Conservation (phyloP, 2,113 vertebrate genomes). For the Crotalus horridus region DNA sequence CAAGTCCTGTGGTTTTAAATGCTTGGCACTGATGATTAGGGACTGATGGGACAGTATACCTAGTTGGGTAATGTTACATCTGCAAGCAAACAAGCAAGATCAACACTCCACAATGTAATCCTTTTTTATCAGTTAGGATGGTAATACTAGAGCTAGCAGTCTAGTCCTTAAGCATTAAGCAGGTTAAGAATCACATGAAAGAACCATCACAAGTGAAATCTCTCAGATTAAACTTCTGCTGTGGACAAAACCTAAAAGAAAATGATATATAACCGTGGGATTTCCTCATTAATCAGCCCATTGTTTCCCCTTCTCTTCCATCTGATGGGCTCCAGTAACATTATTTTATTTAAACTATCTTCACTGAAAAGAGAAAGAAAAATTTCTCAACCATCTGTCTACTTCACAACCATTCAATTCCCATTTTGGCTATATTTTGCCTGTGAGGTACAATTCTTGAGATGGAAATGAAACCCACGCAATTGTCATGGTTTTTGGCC, state of each 20-base stretch:
- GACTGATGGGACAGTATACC: not conserved
- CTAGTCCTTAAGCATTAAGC: not conserved
- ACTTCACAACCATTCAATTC: not conserved
- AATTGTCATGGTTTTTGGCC: not conserved
- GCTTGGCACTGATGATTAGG: not conserved
- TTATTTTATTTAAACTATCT: not conserved
- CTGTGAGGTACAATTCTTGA: not conserved
- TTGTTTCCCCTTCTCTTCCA: not conserved
- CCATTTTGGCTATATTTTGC: not conserved
- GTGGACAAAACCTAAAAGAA: not conserved
- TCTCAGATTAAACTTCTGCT: not conserved
- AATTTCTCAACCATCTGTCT: not conserved
- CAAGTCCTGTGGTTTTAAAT: not conserved
- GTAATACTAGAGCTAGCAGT: not conserved
- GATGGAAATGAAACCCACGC: not conserved
- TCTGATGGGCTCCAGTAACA: not conserved
- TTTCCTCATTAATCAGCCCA: not conserved
- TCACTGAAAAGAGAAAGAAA: not conserved
- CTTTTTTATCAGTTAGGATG: not conserved
- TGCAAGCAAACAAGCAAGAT: constrained; percentile 1
- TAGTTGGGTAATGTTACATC: not conserved
- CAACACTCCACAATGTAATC: not conserved
- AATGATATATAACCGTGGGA: not conserved
- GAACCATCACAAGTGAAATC: not conserved
- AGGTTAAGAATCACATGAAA: not conserved